Base-by-base conservation (phyloP, 1,140 invertebrate species). In the Philotrypesis tridentata region DNA sequence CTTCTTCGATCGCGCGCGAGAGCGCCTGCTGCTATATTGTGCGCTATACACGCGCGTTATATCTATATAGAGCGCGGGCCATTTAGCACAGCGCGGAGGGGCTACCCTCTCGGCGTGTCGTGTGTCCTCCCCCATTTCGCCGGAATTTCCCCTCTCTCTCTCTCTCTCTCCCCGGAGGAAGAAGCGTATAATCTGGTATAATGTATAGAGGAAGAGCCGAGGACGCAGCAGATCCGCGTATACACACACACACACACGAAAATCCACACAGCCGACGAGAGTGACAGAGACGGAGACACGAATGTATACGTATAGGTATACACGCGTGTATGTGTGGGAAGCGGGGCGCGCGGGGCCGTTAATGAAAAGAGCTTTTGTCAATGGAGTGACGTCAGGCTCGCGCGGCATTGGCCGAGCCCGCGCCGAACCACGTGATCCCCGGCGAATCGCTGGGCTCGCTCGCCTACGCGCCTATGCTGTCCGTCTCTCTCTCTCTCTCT, bases 331-430 rank as follows among this genome's bases (percentile, higher is more conserved):
- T n/a, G 9, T n/a, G 60, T 23, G 21, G 31, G 70, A 55, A 55
- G 2, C 5, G 12, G 33, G 55, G 31, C 17, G 60, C 55, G 33
- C 23, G 2, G 60, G 72, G 61, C 29, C 72, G 88, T 90, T 90
- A 90, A 90, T 90, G 89, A 89, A 89, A 89, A 90, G 87, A 89
- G 89, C 88, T 90, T 90, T 90, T 89, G 89, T 93, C 91, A 93
- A 93, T 93, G 92, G 91, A 92, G 89, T 92, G 92, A 93, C 92
- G 92, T 92, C 89, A 90, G 89, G 79, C 81, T 8, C 37, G 8
- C 7, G 37, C 9, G 5, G 78, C 79, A 92, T 92, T 92, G 91
- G 92, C 68, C 78, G 25, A 29, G 11, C 21, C 1, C 14, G 27
- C 14, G 31, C 1, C 17, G 55, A 4, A 86, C 84, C 91, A 91